These are phyloP conservation scores for Drosophila affinis DNA, from an alignment of 2,888 invertebrate genomes.

Conservation along the genomic window DNA sequence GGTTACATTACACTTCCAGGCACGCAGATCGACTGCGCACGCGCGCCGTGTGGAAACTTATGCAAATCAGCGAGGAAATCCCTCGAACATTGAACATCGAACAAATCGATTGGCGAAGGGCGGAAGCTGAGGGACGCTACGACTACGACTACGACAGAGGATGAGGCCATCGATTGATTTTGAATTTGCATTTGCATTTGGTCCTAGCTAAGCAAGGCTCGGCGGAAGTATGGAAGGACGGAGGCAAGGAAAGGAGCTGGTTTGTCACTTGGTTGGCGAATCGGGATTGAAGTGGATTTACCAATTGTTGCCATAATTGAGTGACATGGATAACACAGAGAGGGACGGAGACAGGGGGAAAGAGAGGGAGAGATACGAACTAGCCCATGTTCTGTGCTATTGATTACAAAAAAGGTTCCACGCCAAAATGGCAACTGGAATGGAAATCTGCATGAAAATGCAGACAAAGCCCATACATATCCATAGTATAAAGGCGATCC, in stretches of 20 bases:
- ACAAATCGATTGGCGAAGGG: slow-evolving; percentile 63
- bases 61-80: slow-evolving; percentile 66
- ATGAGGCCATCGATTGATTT: slow-evolving; percentile 31
- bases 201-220: slow-evolving; percentile 3
- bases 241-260: slow-evolving; percentile 47
- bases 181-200: slow-evolving; percentile 30
- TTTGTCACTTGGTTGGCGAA: slow-evolving; percentile 75
- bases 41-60: slow-evolving; percentile 65
- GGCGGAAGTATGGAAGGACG: neutral
- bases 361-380: slow-evolving; percentile 47
- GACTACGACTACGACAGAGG: neutral
- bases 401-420: slow-evolving; percentile 56
- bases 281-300: slow-evolving; percentile 70
- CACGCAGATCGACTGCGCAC: slow-evolving; percentile 49
- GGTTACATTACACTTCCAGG: slow-evolving; percentile 22
- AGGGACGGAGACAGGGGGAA: slow-evolving; percentile 37
- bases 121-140: slow-evolving; percentile 15
- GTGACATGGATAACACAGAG: slow-evolving; percentile 66
- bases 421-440: slow-evolving; percentile 60
- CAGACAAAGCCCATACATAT: slow-evolving; percentile 58
- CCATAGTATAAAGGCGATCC: slow-evolving; percentile 43
- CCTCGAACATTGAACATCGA: slow-evolving; percentile 27
- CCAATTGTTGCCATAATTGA: slow-evolving; percentile 79
- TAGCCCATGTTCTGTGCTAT: slow-evolving; percentile 39
- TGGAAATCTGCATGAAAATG: slow-evolving; percentile 72